Evolutionary conservation across 2,113 vertebrate species (phyloP), one percentile per base, ranked within the genome.

Genomic region (Porphyrio hochstetteri): DNA sequence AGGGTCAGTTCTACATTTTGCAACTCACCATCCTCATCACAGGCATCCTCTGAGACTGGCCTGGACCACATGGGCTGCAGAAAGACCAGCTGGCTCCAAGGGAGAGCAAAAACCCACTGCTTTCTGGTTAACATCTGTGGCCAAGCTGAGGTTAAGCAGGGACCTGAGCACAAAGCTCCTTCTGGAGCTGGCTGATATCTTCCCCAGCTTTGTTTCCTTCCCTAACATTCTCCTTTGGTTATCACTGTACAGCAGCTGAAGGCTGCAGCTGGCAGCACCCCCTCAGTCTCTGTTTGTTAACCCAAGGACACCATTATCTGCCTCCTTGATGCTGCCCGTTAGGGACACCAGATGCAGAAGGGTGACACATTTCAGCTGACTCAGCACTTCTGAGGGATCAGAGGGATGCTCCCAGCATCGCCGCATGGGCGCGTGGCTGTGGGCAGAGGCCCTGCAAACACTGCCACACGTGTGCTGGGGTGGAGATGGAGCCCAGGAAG

Each of bases 1-100:
- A 95, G 95, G 96, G 93, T 86, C 97, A 92, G 81, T 19, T 82
- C 74, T 87, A 53, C 78, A 27, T 89, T 95, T 72, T 97, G 97
- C 95, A 96, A 88, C 90, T 94, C 93, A 77, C 75, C 33, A 16
- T 65, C 50, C 88, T 91, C 90, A 57, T 89, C 90, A 61, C 63
- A 92, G 59, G 16, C 76, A 65, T 82, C 46, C 96, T 71, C n/a
- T 10, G 69, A 63, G 65, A 12, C 59, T 38, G 92, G 64, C 69
- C 92, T 23, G 65, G 46, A 55, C 38, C 81, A 90, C 74, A 8
- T 84, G 80, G 84, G 86, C 63, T 36, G 52, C 75, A 94, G 77
- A 48, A 68, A 84, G 82, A 84, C 25, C 91, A 95, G 82, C 65
- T 86, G 72, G 44, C 85, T 82, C 80, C 42, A 20, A 27, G 21